These are phyloP conservation scores for Phyllotreta cruciferae DNA, from an alignment of 2,888 invertebrate genomes.

Conservation along the genomic window DNA sequence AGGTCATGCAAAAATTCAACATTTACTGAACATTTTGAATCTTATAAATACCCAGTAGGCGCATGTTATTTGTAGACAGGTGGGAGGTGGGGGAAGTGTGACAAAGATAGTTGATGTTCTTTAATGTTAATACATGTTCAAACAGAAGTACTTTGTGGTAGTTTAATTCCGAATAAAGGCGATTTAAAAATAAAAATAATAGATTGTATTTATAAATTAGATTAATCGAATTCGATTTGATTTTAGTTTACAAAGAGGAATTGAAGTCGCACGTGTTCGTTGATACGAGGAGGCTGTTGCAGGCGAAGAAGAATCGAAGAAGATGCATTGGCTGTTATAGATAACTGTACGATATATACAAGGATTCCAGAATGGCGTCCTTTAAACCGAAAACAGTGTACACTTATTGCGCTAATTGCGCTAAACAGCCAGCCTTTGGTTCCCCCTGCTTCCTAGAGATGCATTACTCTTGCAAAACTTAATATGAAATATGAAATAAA, in stretches of 20 bases:
- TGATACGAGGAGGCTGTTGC: background rate
- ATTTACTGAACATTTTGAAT: background rate
- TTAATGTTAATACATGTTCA: no score
- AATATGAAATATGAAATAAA: no score
- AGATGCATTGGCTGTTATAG: background rate
- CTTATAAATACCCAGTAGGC: background rate
- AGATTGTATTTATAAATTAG: no score
- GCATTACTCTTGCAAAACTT: background rate
- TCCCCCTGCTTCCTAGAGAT: conserved; percentile 2
- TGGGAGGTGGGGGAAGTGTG: no score
- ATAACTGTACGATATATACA: background rate
- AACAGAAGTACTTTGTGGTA: no score
- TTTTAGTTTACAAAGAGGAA: no score
- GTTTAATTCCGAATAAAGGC: no score
- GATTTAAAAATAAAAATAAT: no score
- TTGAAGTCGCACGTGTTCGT: no score
- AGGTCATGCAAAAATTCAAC: conserved; percentile 23
- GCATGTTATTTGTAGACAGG: no score
- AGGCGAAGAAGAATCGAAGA: conserved; percentile 13
- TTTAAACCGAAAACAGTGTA: background rate
- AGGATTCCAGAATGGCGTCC: background rate
- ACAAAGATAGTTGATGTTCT: no score
- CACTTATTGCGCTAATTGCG: background rate
- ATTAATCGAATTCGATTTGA: no score
- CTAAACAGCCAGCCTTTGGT: conserved; percentile 2